Percentiles rank a stretch among this genome's conserved stretches.
Conservation (phyloP, 1,140 invertebrate genomes). For the Sipha flava region DNA sequence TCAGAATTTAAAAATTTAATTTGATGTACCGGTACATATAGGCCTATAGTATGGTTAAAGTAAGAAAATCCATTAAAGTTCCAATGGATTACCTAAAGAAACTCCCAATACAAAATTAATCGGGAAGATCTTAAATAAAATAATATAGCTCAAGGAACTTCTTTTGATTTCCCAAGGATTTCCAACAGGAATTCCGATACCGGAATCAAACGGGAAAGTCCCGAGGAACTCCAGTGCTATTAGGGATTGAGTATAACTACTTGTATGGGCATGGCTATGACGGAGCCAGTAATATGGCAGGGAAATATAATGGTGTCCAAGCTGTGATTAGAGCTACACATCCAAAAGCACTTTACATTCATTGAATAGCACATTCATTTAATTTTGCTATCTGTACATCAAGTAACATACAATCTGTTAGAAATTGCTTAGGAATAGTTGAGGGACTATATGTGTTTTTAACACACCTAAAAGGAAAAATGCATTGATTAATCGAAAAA, state of each 20-base stretch:
- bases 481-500: not conserved
- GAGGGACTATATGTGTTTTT: not conserved
- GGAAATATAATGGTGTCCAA: conserved; percentile 38
- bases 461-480: not conserved
- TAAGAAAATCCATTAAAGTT: no score
- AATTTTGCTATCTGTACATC: not conserved
- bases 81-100: no score
- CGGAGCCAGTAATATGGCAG: conserved; percentile 37
- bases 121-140: no score
- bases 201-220: no score
- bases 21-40: no score
- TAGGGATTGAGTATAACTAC: conserved; percentile 33
- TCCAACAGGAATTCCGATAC: no score
- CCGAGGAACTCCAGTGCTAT: no score
- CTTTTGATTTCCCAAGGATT: no score
- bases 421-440: conserved; percentile 32
- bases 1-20: no score
- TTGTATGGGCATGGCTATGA: conserved; percentile 38
- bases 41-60: no score
- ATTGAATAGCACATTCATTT: conserved; percentile 36
- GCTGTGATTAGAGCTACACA: conserved; percentile 34
- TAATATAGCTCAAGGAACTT: no score
- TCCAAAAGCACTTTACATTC: conserved; percentile 36
- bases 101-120: no score
- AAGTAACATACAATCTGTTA: conserved; percentile 33